Evolutionary conservation across 2,888 invertebrate genomes (phyloP).

Genomic region (Cenopis cana): DNA sequence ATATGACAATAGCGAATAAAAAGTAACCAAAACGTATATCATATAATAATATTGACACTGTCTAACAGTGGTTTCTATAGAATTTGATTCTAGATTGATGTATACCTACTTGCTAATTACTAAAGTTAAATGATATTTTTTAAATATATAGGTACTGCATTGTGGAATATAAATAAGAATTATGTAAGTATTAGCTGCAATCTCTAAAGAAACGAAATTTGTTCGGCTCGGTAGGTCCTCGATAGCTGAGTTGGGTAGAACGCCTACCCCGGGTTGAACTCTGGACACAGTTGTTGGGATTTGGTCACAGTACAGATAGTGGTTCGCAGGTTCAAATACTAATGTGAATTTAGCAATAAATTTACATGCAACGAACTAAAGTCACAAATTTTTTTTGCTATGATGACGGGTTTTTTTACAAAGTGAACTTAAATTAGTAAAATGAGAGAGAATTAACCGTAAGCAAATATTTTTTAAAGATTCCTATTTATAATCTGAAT

Average conservation of each 20-base stretch:
- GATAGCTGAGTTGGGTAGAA: neutral
- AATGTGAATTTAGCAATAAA: neutral
- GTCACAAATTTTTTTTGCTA: neutral
- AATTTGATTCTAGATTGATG: constrained; percentile 35
- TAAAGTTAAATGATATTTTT: constrained; percentile 26
- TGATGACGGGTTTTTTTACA: neutral
- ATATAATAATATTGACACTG: constrained; percentile 55
- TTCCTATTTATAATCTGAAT: constrained; percentile 33
- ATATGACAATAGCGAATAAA: constrained; percentile 72
- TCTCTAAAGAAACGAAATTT: neutral
- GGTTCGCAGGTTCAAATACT: neutral
- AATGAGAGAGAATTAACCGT: constrained; percentile 20
- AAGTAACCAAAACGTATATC: constrained; percentile 51
- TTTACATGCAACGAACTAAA: constrained; percentile 24
- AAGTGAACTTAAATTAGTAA: constrained; percentile 5
- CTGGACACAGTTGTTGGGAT: too few relatives aligned
- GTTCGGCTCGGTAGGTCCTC: neutral
- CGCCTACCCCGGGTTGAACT: neutral
- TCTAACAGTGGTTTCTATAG: constrained; percentile 58
- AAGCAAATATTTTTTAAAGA: constrained; percentile 3
- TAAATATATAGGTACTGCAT: constrained; percentile 11
- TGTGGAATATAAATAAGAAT: constrained; percentile 26
- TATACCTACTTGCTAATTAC: constrained; percentile 44
- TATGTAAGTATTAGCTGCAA: neutral
- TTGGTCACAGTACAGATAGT: too few relatives aligned